Evolutionary conservation across 2,888 invertebrate species (phyloP).

Genomic region (Oithona nana): DNA sequence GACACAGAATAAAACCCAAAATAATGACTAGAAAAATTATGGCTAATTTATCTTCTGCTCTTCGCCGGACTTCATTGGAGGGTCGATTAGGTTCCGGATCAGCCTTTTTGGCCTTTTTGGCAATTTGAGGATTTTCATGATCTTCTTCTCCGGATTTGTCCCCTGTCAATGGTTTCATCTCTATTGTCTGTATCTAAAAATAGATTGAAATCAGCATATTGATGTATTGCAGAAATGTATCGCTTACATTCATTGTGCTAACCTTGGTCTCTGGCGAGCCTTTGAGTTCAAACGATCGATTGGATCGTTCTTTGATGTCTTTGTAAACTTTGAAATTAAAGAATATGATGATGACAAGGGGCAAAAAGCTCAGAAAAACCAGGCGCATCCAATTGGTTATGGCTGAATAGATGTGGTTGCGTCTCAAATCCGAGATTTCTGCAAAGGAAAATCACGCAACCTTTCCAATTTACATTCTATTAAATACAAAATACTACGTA

Average conservation of each 20-base stretch:
- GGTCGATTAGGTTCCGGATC: too few species aligned
- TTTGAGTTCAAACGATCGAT: background rate
- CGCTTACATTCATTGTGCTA: too few species aligned
- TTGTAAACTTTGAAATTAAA: background rate
- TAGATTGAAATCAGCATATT: too few species aligned
- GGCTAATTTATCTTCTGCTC: background rate
- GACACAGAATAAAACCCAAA: background rate
- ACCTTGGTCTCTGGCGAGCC: background rate
- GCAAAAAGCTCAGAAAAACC: background rate
- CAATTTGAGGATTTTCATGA: too few species aligned
- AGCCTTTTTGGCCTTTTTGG: too few species aligned
- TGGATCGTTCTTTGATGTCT: background rate
- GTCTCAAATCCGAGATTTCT: background rate
- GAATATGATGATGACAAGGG: background rate
- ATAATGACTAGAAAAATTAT: background rate
- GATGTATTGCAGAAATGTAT: too few species aligned
- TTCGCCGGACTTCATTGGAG: background rate
- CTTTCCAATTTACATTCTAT: too few species aligned
- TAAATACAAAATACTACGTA: too few species aligned
- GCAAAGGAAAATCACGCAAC: too few species aligned
- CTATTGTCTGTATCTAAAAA: too few species aligned
- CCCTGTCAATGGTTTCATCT: too few species aligned
- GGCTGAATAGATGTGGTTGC: background rate
- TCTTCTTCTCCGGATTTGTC: too few species aligned
- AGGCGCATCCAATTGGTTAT: background rate